A percentile compares a stretch with the other conserved stretches of the same genome.
phyloP scores from a whole-genome alignment of 2,888 invertebrate species.

The Pseudanteris insignis region DNA sequence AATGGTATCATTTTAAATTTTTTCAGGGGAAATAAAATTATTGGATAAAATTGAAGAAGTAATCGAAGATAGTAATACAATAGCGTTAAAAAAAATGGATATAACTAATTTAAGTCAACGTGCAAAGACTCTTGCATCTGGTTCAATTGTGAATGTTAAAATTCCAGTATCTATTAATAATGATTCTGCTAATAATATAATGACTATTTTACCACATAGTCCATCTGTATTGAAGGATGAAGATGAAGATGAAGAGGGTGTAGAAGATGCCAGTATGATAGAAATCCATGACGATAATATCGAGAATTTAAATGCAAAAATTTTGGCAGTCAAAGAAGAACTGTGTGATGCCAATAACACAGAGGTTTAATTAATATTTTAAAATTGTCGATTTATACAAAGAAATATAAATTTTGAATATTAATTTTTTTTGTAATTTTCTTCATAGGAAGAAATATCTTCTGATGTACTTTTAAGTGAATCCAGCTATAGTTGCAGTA shows the following conservation, averaged over 20 bases:
- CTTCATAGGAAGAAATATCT: constrained; percentile 43
- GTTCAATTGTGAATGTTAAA: constrained; percentile 48
- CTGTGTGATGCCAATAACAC: constrained; percentile 28
- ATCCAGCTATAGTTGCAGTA: constrained; percentile 74
- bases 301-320: constrained; percentile 51
- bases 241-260: constrained; percentile 37
- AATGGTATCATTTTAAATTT: too few relatives aligned
- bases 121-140: constrained; percentile 25
- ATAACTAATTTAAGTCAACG: background rate
- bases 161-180: constrained; percentile 43
- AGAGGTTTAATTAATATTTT: too few relatives aligned
- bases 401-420: too few relatives aligned
- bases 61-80: background rate
- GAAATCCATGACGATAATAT: constrained; percentile 52
- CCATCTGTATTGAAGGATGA: too few relatives aligned
- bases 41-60: constrained; percentile 49
- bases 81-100: constrained; percentile 28
- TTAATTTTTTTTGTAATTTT: background rate
- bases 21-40: constrained; percentile 56
- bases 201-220: constrained; percentile 51
- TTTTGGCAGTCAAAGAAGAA: constrained; percentile 57
- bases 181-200: constrained; percentile 48
- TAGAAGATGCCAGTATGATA: constrained; percentile 43
- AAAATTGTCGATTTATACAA: too few relatives aligned
- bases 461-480: constrained; percentile 54